These are phyloP conservation scores for Phalloptychus januarius DNA, from an alignment of 2,797 vertebrate genomes.

Conservation along the genomic window DNA sequence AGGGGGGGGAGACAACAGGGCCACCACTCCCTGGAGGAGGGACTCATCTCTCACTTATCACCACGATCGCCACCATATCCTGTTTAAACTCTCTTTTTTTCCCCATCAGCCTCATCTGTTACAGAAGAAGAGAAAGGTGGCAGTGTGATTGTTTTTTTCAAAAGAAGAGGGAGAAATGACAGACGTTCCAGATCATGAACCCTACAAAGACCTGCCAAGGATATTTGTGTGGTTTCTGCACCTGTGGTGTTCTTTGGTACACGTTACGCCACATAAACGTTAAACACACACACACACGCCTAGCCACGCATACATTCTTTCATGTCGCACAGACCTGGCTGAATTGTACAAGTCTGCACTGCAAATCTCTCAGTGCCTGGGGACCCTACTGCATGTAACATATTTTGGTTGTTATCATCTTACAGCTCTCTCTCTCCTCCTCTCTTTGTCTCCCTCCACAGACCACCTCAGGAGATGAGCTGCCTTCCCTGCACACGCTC, in stretches of 20 bases:
- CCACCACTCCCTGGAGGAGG: slow-evolving; percentile 31
- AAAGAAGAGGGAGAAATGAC: slow-evolving; percentile 10
- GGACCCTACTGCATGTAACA: slow-evolving; percentile 36
- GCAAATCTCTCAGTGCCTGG: slow-evolving; percentile 23
- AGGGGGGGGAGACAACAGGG: slow-evolving; percentile 35
- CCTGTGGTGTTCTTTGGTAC: slow-evolving; percentile 32
- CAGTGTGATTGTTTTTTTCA: neutral
- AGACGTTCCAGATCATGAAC: slow-evolving; percentile 43
- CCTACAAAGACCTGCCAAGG: slow-evolving; percentile 30
- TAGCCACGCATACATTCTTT: slow-evolving; percentile 5
- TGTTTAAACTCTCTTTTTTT: slow-evolving; percentile 28
- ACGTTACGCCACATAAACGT: slow-evolving; percentile 27
- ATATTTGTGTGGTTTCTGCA: slow-evolving; percentile 43
- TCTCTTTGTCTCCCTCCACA: slow-evolving; percentile 27
- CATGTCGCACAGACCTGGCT: slow-evolving; percentile 21
- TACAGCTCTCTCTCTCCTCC: slow-evolving; percentile 37
- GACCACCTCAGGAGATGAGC: slow-evolving; percentile 49
- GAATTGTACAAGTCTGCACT: slow-evolving; percentile 37
- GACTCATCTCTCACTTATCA: slow-evolving; percentile 41
- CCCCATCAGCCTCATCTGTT: slow-evolving; percentile 37
- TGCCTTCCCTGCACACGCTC: slow-evolving; percentile 34
- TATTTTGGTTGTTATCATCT: slow-evolving; percentile 46
- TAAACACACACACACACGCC: slow-evolving; percentile 11
- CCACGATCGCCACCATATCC: slow-evolving; percentile 10
- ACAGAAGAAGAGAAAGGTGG: slow-evolving; percentile 16